A percentile compares a stretch with the other conserved stretches of the same genome.
These are phyloP conservation scores for Scolanthus callimorphus DNA, from an alignment of 92 coral and sea anemone species.

Conservation along the genomic window DNA sequence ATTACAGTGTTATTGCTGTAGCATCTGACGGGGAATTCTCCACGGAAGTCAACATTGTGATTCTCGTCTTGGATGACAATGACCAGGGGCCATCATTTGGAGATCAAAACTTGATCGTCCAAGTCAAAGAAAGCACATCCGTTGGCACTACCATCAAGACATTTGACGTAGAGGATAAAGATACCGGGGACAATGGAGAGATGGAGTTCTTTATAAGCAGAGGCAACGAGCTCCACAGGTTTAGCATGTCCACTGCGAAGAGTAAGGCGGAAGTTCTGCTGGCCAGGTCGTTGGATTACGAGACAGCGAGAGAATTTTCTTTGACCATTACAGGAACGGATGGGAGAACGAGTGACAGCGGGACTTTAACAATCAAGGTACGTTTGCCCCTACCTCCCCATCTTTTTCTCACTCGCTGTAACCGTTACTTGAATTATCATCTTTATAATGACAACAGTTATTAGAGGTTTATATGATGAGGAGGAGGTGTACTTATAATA, in stretches of 20 bases:
- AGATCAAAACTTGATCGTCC: slow-evolving; percentile 35
- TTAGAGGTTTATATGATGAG: too few relatives aligned
- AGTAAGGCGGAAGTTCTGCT: slow-evolving; percentile 28
- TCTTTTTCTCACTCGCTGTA: too few relatives aligned
- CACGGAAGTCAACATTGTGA: slow-evolving; percentile 24
- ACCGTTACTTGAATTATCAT: too few relatives aligned
- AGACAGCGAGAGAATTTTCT: slow-evolving; percentile 36
- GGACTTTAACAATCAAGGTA: slow-evolving; percentile 56
- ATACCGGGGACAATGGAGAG: slow-evolving; percentile 44
- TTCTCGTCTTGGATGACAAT: slow-evolving; percentile 61
- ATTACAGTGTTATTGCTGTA: slow-evolving; percentile 32
- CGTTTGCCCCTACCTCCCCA: too few relatives aligned
- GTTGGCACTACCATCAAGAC: slow-evolving; percentile 32
- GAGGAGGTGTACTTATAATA: too few relatives aligned
- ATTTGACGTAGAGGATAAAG: slow-evolving; percentile 51
- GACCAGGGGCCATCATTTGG: slow-evolving; percentile 62
- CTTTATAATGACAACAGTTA: too few relatives aligned
- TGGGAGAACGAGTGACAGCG: slow-evolving; percentile 38
- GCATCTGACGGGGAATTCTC: slow-evolving; percentile 59
- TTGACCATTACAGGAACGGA: slow-evolving; percentile 54
- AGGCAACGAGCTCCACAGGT: slow-evolving; percentile 61
- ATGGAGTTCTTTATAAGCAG: slow-evolving; percentile 59
- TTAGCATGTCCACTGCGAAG: slow-evolving; percentile 43
- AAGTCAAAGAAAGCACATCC: slow-evolving; percentile 58
- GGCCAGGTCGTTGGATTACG: slow-evolving; percentile 57